Conservation (phyloP, 2,888 invertebrate genomes). For the Trissolcus japonicus region DNA sequence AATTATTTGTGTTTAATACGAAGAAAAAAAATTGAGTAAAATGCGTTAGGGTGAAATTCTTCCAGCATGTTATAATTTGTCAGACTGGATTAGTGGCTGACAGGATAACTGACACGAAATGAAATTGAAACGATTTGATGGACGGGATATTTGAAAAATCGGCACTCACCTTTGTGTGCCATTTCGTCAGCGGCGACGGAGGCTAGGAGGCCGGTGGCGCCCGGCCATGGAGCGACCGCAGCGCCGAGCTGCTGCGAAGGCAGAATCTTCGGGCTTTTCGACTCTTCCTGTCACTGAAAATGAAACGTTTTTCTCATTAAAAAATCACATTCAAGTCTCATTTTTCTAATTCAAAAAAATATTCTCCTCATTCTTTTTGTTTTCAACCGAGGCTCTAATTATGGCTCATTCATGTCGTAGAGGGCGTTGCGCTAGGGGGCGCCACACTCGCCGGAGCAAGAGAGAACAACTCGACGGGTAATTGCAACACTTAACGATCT, state of each 20-base stretch:
- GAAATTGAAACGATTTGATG: conserved; percentile 1
- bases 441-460: conserved; percentile 60
- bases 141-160: conserved; percentile 17
- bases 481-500: conserved; percentile 71
- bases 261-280: conserved; percentile 80
- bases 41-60: too few species aligned
- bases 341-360: conserved; percentile 1
- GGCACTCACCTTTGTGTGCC: conserved; percentile 88
- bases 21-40: too few species aligned
- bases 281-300: conserved; percentile 70
- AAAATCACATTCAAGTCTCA: not conserved
- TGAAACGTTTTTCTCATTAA: not conserved
- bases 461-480: conserved; percentile 58
- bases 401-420: conserved; percentile 12
- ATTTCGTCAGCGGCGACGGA: conserved; percentile 87
- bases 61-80: conserved; percentile 1
- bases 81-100: conserved; percentile 2
- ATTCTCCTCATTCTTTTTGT: too few species aligned
- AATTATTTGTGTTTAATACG: too few species aligned
- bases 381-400: not conserved
- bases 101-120: not conserved
- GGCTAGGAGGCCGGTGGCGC: conserved; percentile 80
- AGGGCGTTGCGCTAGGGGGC: conserved; percentile 58
- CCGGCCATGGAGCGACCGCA: conserved; percentile 89
- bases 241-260: conserved; percentile 88